A percentile compares a stretch with the other conserved stretches of the same genome.
Conservation (phyloP, 1,140 invertebrate genomes). For the Lasioglossum albipes region DNA sequence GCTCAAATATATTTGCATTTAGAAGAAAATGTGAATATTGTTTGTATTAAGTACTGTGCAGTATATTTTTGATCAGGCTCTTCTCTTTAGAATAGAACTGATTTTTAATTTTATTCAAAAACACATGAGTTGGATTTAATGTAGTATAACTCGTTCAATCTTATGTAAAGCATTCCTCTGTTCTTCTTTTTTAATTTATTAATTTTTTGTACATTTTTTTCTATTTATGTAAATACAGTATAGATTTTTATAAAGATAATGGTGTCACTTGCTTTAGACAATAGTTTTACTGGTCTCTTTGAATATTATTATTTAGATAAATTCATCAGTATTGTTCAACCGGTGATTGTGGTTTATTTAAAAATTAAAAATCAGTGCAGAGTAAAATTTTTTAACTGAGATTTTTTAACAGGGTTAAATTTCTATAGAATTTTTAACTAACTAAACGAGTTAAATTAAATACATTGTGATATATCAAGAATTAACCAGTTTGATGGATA, state of each 20-base stretch:
- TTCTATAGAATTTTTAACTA: neutral
- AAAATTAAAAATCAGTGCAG: neutral
- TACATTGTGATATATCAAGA: neutral
- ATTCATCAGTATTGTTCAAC: neutral
- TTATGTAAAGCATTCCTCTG: neutral
- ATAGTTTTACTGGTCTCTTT: too few species aligned
- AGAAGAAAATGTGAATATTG: conserved; percentile 3
- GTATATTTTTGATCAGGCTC: neutral
- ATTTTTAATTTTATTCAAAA: neutral
- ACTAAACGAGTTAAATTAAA: neutral
- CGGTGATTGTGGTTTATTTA: neutral
- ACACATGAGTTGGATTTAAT: too few species aligned
- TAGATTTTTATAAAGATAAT: neutral
- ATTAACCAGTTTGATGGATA: neutral
- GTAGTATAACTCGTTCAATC: neutral
- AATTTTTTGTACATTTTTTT: neutral
- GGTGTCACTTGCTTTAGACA: neutral
- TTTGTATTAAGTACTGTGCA: neutral
- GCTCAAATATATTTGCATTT: neutral
- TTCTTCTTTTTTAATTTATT: neutral
- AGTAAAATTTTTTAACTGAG: too few species aligned
- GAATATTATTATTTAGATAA: neutral
- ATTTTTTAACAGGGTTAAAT: neutral
- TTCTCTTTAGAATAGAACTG: neutral
- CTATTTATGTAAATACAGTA: neutral